Percentiles rank a stretch among this genome's conserved stretches.
These are phyloP conservation scores for Hyposmocoma kahamanoa DNA, from an alignment of 1,140 invertebrate genomes.

Conservation along the genomic window DNA sequence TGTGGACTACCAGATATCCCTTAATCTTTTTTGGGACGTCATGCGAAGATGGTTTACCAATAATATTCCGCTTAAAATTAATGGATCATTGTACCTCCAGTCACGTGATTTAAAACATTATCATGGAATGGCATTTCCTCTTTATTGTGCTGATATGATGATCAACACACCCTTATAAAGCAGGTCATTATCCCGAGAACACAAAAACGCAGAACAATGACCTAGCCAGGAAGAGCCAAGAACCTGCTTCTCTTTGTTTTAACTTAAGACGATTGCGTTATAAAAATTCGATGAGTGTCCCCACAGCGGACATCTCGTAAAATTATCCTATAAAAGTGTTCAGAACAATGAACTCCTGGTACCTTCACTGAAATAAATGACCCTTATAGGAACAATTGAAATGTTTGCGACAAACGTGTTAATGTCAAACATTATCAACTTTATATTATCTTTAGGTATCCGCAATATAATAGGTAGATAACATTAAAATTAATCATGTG, in stretches of 20 bases:
- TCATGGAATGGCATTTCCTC: conserved; percentile 46
- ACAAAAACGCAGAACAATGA: conserved; percentile 48
- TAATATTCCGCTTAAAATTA: conserved; percentile 15
- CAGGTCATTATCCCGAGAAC: conserved; percentile 54
- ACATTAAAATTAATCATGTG: no score
- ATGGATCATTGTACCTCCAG: conserved; percentile 30
- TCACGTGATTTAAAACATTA: conserved; percentile 32
- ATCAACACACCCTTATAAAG: conserved; percentile 43
- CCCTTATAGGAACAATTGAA: conserved; percentile 10
- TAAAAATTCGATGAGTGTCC: conserved; percentile 62
- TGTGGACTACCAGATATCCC: no score
- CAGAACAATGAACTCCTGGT: conserved; percentile 48
- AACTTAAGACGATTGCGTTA: conserved; percentile 38
- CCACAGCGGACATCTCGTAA: conserved; percentile 51
- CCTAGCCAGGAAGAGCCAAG: conserved; percentile 41
- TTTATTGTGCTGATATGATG: conserved; percentile 46
- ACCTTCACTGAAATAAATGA: neutral
- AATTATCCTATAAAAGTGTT: conserved; percentile 45
- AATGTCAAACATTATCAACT: no score
- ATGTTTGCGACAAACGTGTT: conserved; percentile 7
- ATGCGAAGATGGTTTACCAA: no score
- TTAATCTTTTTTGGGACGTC: no score
- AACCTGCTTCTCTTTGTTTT: conserved; percentile 51
- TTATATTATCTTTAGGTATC: no score
- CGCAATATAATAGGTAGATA: no score